Evolutionary conservation across 64 coral and sea anemone species (phyloP).

Genomic region (Dendronephthya gigantea): DNA sequence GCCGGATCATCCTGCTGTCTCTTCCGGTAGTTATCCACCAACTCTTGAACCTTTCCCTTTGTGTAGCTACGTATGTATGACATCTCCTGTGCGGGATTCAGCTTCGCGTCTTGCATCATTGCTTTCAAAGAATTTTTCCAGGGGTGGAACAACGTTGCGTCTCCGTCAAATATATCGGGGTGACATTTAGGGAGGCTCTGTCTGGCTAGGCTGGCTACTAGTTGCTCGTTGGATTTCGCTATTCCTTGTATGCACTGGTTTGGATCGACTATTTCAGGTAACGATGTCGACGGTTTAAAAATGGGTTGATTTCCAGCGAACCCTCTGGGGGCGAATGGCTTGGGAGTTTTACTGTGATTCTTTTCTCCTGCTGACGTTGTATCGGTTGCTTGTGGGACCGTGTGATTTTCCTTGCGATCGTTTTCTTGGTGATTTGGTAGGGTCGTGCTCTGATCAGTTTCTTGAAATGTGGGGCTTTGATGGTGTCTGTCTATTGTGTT

Average conservation of each 20-base stretch:
- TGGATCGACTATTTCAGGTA: not conserved
- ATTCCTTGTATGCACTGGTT: not conserved
- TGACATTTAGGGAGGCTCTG: slow-evolving; percentile 37
- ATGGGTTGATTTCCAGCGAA: not conserved
- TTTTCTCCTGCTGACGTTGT: not conserved
- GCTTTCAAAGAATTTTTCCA: slow-evolving; percentile 28
- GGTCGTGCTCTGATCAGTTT: not conserved
- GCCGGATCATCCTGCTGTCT: slow-evolving; percentile 20
- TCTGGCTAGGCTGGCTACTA: not conserved
- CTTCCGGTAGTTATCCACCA: slow-evolving; percentile 35
- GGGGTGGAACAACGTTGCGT: slow-evolving; percentile 8
- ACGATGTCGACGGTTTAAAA: not conserved
- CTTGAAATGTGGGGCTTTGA: not conserved
- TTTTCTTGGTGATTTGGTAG: not conserved
- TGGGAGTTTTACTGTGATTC: not conserved
- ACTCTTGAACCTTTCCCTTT: not conserved
- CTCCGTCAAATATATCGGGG: slow-evolving; percentile 20
- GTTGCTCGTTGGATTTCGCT: not conserved
- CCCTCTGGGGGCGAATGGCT: not conserved
- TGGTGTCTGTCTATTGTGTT: not conserved
- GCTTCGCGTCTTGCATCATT: slow-evolving; percentile 32
- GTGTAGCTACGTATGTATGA: slow-evolving; percentile 41
- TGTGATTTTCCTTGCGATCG: not conserved
- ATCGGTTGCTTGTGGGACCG: not conserved
- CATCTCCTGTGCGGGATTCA: slow-evolving; percentile 34